These are phyloP conservation scores for Campylomormyrus tamandua DNA, from an alignment of 2,113 vertebrate species.

Conservation along the genomic window DNA sequence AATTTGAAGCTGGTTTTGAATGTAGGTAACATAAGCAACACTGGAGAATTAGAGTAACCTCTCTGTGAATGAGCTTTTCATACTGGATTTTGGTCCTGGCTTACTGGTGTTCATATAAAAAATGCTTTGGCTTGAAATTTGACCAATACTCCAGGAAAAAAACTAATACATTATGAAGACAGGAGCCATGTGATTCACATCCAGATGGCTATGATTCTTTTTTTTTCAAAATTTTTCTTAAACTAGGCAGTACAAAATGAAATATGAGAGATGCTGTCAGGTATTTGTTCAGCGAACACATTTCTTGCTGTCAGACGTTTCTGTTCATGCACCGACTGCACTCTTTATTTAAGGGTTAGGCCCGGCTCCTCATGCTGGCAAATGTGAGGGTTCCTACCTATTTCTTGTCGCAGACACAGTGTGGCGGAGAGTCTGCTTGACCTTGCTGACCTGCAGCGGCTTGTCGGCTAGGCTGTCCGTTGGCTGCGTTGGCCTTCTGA, in stretches of 20 bases:
- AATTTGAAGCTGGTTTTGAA: neutral
- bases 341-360: neutral
- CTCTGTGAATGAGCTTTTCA: neutral
- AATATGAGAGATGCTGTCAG: neutral
- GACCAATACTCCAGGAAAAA: neutral
- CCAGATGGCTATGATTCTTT: neutral
- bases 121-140: constrained; percentile 17
- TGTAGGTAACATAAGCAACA: neutral
- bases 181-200: neutral
- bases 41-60: constrained; percentile 1
- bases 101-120: constrained; percentile 26
- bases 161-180: neutral
- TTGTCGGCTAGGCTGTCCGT: neutral
- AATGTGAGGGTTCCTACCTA: neutral
- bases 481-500: neutral
- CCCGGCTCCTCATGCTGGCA: neutral
- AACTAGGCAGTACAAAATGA: neutral
- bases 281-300: neutral
- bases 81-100: neutral
- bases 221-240: neutral
- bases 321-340: neutral
- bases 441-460: neutral
- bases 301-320: constrained; percentile 1
- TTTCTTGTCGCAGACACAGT: neutral
- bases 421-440: neutral